Base-by-base conservation (phyloP, 1,140 invertebrate genomes). In the Planococcus citri region DNA sequence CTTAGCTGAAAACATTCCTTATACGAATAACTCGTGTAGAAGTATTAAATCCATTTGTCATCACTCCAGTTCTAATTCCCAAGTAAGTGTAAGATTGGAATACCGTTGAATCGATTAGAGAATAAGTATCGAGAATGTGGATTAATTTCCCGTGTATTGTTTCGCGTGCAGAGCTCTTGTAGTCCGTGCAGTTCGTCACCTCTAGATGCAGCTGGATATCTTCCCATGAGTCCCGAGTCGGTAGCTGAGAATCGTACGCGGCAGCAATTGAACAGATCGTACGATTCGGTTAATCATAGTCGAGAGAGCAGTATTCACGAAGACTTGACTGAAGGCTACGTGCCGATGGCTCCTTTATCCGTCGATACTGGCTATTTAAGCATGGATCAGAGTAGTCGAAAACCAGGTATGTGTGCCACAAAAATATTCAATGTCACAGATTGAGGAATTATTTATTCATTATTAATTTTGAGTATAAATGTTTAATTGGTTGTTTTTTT, bases 281-380 rank as follows among this genome's bases (percentile, higher is more conserved):
- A 58, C 29, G 29, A 57, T 38, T 69, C 73, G 27, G 72, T 73
- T 6, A 77, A 74, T 68, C 79, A 80, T 69, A 79, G 78, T 71
- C 73, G 78, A 69, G 78, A 76, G 22, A 79, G 78, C 70, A 80
- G 79, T 73, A 69, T 80, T 24, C 74, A 77, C 64, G 79, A 79
- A 68, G 75, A 70, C 51, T 3, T 67, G 27, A 75, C 80, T 24
- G 81, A 84, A 38, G 84, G 84, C 61, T 88, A 87, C 73, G 83
- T 87, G 6, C 82, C 84, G 12, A 87, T 87, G 85, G 81, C 82
- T 9, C 83, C 83, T 1, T 76, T 78, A 2, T 77, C 79, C 29
- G 71, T 68, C 51, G 81, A 83, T 57, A 79, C 81, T 71, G 83
- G 82, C 3, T 88, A 87, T 74, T 81, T 88, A 10, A 84, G 87